Evolutionary conservation across 1,140 invertebrate genomes (phyloP).

Genomic region (Notospermus geniculatus): DNA sequence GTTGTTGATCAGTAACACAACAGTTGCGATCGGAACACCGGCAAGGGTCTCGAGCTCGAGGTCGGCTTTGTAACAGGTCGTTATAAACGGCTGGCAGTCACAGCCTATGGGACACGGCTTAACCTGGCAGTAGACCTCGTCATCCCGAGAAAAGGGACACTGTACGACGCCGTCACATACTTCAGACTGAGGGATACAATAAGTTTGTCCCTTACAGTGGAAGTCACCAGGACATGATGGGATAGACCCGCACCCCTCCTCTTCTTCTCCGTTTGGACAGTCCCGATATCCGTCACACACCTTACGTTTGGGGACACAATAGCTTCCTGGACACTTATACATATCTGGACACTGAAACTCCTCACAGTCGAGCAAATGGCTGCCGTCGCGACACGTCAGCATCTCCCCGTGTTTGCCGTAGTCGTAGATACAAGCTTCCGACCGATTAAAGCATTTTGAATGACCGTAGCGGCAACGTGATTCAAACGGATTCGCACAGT

Average conservation of each 20-base stretch:
- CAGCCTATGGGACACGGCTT: too few species aligned
- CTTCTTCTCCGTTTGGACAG: slow-evolving; percentile 3
- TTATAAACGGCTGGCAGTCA: too few species aligned
- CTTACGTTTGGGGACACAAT: neutral
- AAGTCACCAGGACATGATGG: neutral
- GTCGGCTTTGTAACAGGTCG: too few species aligned
- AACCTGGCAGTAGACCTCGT: neutral
- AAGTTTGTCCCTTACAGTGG: neutral
- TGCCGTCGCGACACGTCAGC: neutral
- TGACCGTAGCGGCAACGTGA: neutral
- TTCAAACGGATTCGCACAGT: neutral
- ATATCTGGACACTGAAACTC: neutral
- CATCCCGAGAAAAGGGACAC: neutral
- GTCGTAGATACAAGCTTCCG: neutral
- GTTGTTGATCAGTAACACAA: neutral
- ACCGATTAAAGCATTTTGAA: neutral
- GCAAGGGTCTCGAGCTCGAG: too few species aligned
- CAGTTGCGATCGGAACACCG: neutral
- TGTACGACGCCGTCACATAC: neutral
- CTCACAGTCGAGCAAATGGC: slow-evolving; percentile 1
- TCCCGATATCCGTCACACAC: slow-evolving; percentile 4
- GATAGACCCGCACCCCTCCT: neutral
- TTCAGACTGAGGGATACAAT: neutral
- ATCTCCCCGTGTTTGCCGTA: neutral
- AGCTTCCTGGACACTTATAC: neutral